Conservation (phyloP, 2,113 vertebrate species). For the Mesitornis unicolor region DNA sequence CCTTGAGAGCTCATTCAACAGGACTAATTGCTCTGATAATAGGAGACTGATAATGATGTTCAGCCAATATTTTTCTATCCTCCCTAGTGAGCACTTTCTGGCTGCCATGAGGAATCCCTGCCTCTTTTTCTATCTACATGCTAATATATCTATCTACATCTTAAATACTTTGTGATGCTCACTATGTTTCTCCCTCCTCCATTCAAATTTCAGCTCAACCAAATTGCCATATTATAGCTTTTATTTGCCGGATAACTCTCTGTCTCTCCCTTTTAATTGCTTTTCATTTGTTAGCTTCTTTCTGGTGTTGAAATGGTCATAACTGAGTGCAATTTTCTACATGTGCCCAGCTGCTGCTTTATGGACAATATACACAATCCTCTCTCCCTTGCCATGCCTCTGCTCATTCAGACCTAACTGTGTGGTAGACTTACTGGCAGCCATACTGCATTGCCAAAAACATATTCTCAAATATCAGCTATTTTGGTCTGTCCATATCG, state of each 20-base stretch:
- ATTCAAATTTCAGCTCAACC: not conserved
- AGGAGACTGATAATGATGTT: conserved; percentile 35
- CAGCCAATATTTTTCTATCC: conserved; percentile 31
- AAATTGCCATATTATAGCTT: not conserved
- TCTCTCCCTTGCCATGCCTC: not conserved
- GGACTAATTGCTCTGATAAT: conserved; percentile 43
- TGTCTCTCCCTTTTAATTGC: not conserved
- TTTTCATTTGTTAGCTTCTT: not conserved
- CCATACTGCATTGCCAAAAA: not conserved
- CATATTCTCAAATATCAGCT: not conserved
- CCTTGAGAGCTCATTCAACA: conserved; percentile 24
- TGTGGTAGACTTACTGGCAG: not conserved
- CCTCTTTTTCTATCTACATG: not conserved
- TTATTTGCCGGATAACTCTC: not conserved
- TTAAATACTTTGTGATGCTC: not conserved
- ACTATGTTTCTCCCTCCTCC: not conserved
- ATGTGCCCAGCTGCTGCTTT: not conserved
- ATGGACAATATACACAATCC: not conserved
- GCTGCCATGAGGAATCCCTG: conserved; percentile 16
- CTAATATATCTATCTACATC: not conserved
- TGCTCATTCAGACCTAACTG: not conserved
- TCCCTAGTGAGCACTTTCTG: conserved; percentile 17
- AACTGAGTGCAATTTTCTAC: not conserved
- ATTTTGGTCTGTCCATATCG: not conserved
- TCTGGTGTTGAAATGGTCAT: not conserved